Evolutionary conservation across 2,797 vertebrate species (phyloP).

Genomic region (Trichosurus vulpecula): DNA sequence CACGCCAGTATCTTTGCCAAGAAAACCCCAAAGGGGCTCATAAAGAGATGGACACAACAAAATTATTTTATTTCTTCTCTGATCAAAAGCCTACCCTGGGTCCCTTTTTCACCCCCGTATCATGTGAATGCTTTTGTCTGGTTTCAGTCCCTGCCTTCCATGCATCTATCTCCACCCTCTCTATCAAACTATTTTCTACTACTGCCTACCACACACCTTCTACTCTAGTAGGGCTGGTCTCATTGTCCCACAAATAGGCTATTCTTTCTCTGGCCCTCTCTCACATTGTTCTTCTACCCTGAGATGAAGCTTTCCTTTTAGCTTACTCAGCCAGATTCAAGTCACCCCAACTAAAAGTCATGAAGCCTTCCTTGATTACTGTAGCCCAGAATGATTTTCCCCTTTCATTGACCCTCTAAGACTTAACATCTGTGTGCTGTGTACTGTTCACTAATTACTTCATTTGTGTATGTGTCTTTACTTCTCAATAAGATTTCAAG

Average conservation of each 20-base stretch:
- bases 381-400: not conserved
- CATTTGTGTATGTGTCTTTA: not conserved
- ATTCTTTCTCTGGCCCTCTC: conserved; percentile 6
- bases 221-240: conserved; percentile 13
- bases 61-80: not conserved
- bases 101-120: not conserved
- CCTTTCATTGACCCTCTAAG: not conserved
- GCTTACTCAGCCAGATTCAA: not conserved
- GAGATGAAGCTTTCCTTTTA: not conserved
- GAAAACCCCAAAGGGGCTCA: not conserved
- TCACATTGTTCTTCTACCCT: not conserved
- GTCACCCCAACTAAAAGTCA: not conserved
- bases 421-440: not conserved
- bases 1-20: not conserved
- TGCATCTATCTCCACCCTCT: conserved; percentile 16
- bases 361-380: not conserved
- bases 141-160: not conserved
- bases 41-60: not conserved
- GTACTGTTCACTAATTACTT: not conserved
- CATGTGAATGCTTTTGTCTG: conserved; percentile 20
- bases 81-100: not conserved
- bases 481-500: not conserved
- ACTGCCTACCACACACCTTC: not conserved
- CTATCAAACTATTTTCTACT: conserved; percentile 13
- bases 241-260: not conserved